Evolutionary conservation across 2,888 invertebrate genomes (phyloP).

Genomic region (Rhopalosiphum nymphaeae): DNA sequence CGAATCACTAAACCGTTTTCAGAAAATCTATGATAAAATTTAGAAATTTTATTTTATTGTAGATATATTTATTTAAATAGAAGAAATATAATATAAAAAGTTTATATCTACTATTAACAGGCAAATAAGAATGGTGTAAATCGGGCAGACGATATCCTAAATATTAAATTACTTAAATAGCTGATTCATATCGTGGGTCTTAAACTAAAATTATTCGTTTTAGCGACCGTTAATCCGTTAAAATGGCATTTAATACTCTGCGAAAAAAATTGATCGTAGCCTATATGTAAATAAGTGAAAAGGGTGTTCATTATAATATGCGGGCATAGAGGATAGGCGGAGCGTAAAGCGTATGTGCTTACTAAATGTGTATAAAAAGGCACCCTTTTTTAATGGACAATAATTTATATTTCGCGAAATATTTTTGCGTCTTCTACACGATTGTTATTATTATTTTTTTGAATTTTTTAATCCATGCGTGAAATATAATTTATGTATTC

Average conservation of each 20-base stretch:
- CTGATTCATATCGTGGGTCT: constrained; percentile 38
- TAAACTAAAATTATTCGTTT: constrained; percentile 32
- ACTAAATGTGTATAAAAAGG: constrained; percentile 20
- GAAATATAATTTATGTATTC: constrained; percentile 67
- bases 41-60: background rate
- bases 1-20: background rate
- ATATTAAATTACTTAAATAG: constrained; percentile 44
- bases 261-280: constrained; percentile 57
- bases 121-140: background rate
- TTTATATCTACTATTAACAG: background rate
- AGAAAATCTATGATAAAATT: background rate
- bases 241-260: constrained; percentile 64
- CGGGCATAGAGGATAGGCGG: constrained; percentile 59
- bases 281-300: constrained; percentile 65
- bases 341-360: constrained; percentile 54
- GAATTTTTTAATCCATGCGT: constrained; percentile 67
- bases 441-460: constrained; percentile 66
- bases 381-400: constrained; percentile 65
- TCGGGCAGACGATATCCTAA: background rate
- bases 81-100: background rate
- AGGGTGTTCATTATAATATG: constrained; percentile 65
- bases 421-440: constrained; percentile 63
- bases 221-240: constrained; percentile 63
- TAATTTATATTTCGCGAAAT: constrained; percentile 65
- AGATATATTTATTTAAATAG: background rate